Conservation (phyloP, 2,113 vertebrate genomes). For the Brienomyrus longianalis region DNA sequence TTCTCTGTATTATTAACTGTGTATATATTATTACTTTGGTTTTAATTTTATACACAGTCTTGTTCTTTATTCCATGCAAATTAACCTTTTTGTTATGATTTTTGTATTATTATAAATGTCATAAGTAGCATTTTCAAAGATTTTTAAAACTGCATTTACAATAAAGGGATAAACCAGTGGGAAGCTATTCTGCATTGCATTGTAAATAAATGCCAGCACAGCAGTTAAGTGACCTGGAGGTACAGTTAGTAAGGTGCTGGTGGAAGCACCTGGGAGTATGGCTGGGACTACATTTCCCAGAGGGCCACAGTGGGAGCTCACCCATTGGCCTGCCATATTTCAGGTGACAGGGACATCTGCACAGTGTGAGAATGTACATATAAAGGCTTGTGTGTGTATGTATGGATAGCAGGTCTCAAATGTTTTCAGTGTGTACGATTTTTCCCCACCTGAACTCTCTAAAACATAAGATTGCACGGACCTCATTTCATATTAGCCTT, state of each 20-base stretch:
- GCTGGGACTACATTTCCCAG: background rate
- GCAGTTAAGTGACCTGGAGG: background rate
- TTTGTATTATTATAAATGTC: background rate
- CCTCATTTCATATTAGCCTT: background rate
- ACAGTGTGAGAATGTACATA: background rate
- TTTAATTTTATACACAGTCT: background rate
- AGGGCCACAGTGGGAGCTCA: background rate
- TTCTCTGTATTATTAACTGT: background rate
- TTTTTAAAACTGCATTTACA: background rate
- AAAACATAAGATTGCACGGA: background rate
- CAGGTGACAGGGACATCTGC: background rate
- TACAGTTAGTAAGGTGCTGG: background rate
- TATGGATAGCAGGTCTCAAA: background rate
- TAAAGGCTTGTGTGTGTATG: background rate
- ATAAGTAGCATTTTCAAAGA: background rate
- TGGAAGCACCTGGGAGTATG: background rate
- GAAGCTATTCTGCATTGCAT: background rate
- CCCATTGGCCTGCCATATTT: background rate
- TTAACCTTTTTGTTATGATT: background rate
- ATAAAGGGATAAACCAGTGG: background rate
- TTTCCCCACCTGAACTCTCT: background rate
- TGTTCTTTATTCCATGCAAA: background rate
- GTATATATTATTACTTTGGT: slow-evolving; percentile 6
- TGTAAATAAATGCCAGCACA: background rate
- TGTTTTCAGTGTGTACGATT: background rate